Base-by-base conservation (phyloP, 2,113 vertebrate genomes). In the Sylvicapra grimmia region DNA sequence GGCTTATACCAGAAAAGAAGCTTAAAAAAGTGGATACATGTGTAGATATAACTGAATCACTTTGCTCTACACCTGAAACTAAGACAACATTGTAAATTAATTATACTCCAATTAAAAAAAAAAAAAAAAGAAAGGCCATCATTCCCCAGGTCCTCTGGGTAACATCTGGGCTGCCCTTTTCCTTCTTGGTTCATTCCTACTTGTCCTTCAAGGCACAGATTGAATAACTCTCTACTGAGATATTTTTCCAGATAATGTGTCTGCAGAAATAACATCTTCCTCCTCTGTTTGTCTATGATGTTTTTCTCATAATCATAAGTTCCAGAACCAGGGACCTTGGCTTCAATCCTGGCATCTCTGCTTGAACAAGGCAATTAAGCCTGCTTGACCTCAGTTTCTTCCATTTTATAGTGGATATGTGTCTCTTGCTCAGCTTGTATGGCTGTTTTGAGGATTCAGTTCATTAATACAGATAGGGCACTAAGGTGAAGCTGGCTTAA, bases 331-430 rank as follows among this genome's bases (percentile, higher is more conserved):
- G 31, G 23, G 2, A 15, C 25, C n/a, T 65, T 31, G 53, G 25
- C 86, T 82, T 36, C 40, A 58, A 44, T 2, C 10, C 53, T 58
- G 31, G 19, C 6, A 4, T 40, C 16, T 83, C 31, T 5, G 7
- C 51, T 85, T 40, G 44, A 84, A 23, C 15, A 53, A 75, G 53
- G 19, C 18, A 29, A 11, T 51, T 8, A 49, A 84, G 44, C 8
- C 13, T 31, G 21, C 16, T 4, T 0, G 11, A 9, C 13, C 59
- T 68, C 31, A 5, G 47, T n/a, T 44, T 40, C 77, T 72, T 47
- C n/a, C 18, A 8, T 12, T 44, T 0, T 23, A 5, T 31, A 2
- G 27, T 68, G 54, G 1, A 8, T 21, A 2, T n/a, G 1, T 6
- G 44, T 25, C 25, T 80, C 79, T 25, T 5, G 21, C 75, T 77